Evolutionary conservation across 2,888 invertebrate species (phyloP), one percentile per base, ranked within the genome.

Genomic region (Callinectes sapidus): DNA sequence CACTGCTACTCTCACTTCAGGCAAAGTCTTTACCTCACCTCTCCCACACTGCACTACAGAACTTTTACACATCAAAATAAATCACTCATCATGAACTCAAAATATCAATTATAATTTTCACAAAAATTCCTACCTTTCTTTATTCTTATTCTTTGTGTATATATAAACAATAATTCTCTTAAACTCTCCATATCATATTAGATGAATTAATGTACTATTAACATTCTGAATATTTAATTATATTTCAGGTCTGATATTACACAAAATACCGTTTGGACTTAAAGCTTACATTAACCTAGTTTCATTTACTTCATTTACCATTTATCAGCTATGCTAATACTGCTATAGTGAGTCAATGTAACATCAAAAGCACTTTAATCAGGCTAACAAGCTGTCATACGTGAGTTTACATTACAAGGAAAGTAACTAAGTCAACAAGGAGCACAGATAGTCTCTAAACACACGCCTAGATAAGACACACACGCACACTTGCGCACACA

Each of bases 391-490:
- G 81, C 81, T 81, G 35, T 32, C 81, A 81, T 81, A 81, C 81
- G 35, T 81, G 32, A 35, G 81, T n/a, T 61, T 61, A 23, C 18
- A 28, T 35, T 35, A 32, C 35, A 35, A 14, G 35, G 35, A 35
- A 35, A 35, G 35, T 81, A 87, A 87, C n/a, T 54, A 86, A 86
- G 16, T 54, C 48, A 87, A 42, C 87, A 87, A 90, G 71, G 71
- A 71, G 71, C 88, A 94, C 81, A 39, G 32, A 42, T 89, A 91
- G 32, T 90, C 90, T 18, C n/a, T 87, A n/a, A 87, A 87, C 42
- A 87, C 39, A 86, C 42, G 54, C 55, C 81, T 5, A 2, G 28
- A 1, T 42, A 42, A 55, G 81, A 61, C 35, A 66, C 32, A 66
- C 6, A 66, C 39, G 87, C 42, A 91, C 10, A 28, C 48, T 55